Percentiles rank a stretch among this genome's conserved stretches.
Evolutionary conservation across 2,797 vertebrate genomes (phyloP).

Genomic region (Gymnoscopelus braueri): DNA sequence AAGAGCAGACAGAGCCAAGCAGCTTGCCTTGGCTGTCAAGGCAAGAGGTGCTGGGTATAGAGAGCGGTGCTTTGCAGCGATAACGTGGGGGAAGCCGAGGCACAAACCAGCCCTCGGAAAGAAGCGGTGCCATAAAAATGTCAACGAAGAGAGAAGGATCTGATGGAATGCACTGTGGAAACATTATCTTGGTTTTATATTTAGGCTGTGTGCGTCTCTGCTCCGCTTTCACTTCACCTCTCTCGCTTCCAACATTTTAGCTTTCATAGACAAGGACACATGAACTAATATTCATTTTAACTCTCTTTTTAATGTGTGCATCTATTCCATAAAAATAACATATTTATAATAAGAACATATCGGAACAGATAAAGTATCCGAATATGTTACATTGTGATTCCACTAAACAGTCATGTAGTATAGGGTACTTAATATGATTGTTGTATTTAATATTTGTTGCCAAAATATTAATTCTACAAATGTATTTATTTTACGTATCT

Average conservation of each 20-base stretch:
- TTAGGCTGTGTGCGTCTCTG: neutral
- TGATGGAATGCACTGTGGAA: constrained; percentile 40
- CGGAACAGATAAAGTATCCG: neutral
- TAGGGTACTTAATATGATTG: too few relatives aligned
- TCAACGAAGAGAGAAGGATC: constrained; percentile 55
- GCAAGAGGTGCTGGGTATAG: constrained; percentile 71
- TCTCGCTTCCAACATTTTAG: neutral
- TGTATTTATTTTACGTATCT: neutral
- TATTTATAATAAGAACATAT: neutral
- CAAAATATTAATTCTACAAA: neutral
- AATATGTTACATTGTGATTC: neutral
- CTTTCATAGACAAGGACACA: neutral
- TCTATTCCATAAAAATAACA: neutral
- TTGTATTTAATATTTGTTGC: too few relatives aligned
- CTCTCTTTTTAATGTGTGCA: neutral
- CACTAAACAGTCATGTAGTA: neutral
- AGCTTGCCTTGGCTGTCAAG: constrained; percentile 78
- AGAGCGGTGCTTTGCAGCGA: constrained; percentile 18
- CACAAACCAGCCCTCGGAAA: constrained; percentile 49
- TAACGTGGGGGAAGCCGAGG: constrained; percentile 45
- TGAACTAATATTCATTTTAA: neutral
- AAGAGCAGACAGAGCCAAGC: constrained; percentile 79
- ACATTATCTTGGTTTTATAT: constrained; percentile 17
- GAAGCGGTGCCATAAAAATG: constrained; percentile 76
- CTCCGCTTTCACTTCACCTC: neutral